Percentiles rank a stretch among this genome's conserved stretches.
phyloP scores from a whole-genome alignment of 2,888 invertebrate genomes.

The Torymus tubicola region DNA sequence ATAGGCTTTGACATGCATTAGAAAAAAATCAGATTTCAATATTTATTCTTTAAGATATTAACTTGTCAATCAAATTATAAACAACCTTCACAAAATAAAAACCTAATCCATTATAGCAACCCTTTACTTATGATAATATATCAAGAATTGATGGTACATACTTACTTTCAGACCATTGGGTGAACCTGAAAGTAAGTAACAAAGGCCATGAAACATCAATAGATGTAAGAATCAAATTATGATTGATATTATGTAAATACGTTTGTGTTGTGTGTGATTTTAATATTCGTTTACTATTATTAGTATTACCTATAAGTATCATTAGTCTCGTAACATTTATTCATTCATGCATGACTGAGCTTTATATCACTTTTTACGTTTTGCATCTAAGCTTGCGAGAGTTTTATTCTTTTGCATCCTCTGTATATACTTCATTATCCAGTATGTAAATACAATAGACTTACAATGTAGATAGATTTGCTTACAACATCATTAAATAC shows the following conservation, averaged over 20 bases:
- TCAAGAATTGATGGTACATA: slow-evolving; percentile 41
- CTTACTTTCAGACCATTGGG: slow-evolving; percentile 53
- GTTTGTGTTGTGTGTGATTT: slow-evolving; percentile 6
- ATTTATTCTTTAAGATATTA: too few relatives aligned
- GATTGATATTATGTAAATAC: slow-evolving; percentile 42
- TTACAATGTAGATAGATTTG: background rate
- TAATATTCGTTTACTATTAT: slow-evolving; percentile 8
- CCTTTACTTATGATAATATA: background rate
- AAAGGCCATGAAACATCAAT: slow-evolving; percentile 11
- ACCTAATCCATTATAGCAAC: too few relatives aligned
- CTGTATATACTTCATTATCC: slow-evolving; percentile 12
- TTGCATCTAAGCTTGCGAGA: slow-evolving; percentile 24
- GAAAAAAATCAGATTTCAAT: too few relatives aligned
- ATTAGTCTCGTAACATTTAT: slow-evolving; percentile 9
- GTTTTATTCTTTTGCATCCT: slow-evolving; percentile 11
- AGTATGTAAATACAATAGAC: background rate
- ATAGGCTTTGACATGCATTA: too few relatives aligned
- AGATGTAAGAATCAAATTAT: slow-evolving; percentile 36
- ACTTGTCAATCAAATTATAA: too few relatives aligned
- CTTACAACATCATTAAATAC: background rate
- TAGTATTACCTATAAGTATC: slow-evolving; percentile 9
- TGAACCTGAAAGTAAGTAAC: slow-evolving; percentile 54
- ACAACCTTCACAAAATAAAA: too few relatives aligned
- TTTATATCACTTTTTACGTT: slow-evolving; percentile 19
- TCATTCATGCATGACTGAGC: slow-evolving; percentile 38